Conservation (phyloP, 1,140 invertebrate genomes). For the Streblospio benedicti region DNA sequence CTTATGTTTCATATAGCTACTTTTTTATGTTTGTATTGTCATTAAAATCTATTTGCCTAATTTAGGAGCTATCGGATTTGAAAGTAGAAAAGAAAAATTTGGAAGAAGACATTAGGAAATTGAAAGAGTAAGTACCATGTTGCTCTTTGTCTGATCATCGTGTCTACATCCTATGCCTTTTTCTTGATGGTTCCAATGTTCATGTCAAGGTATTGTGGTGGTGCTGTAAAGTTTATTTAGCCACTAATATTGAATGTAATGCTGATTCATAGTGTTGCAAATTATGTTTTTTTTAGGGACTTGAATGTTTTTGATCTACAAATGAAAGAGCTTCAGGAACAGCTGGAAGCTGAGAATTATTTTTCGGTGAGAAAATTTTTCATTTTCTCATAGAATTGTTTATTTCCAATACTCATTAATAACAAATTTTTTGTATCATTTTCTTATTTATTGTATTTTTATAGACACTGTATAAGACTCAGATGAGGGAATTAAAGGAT, state of each 20-base stretch:
- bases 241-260: too few relatives aligned
- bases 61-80: constrained; percentile 60
- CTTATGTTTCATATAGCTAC: constrained; percentile 1
- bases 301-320: constrained; percentile 61
- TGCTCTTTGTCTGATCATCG: background rate
- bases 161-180: background rate
- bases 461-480: constrained; percentile 83
- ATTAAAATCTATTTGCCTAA: background rate
- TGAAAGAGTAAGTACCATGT: constrained; percentile 56
- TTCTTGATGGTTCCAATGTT: too few relatives aligned
- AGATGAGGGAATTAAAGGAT: constrained; percentile 77
- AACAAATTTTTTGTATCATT: too few relatives aligned
- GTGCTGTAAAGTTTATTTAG: too few relatives aligned
- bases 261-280: too few relatives aligned
- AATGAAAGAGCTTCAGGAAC: constrained; percentile 86
- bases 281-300: constrained; percentile 37
- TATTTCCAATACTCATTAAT: too few relatives aligned
- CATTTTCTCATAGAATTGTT: too few relatives aligned
- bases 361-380: constrained; percentile 63
- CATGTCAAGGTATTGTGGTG: too few relatives aligned
- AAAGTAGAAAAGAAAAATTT: constrained; percentile 62
- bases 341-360: constrained; percentile 84
- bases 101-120: constrained; percentile 70
- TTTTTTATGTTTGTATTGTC: background rate
- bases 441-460: constrained; percentile 28